Evolutionary conservation across 2,113 vertebrate species (phyloP), one percentile per base, ranked within the genome.

Genomic region (Tapirus terrestris): DNA sequence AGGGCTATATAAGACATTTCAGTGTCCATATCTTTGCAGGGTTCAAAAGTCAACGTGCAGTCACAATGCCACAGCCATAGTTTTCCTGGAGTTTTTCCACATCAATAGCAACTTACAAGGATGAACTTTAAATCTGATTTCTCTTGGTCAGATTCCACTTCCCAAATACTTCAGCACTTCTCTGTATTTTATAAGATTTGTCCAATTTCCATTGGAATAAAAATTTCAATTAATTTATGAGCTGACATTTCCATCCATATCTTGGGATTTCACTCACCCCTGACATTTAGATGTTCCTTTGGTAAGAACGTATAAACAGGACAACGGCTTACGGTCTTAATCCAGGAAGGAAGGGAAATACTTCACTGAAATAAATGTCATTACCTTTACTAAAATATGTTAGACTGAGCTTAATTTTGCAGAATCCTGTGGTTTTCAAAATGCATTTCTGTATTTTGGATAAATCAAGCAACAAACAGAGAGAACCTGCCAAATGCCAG

Each of bases 221-320:
- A 82, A 91, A 51, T 95, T 80, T 70, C 72, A 76, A 0, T 93
- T 43, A 84, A 68, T 80, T 68, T 91, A 9, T 58, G 92, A 80
- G 60, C 61, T 93, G 90, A 89, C 33, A 91, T 95, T 95, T 97
- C 82, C 72, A 89, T 68, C 67, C 73, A 16, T 90, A 65, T 14
- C 53, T 79, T 86, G 60, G 63, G 51, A 67, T 92, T 89, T 82
- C n/a, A 29, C 14, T 95, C n/a, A 53, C 72, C 36, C 65, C 82
- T 94, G 93, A 94, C 72, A 95, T 94, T 97, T 93, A 84, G 43
- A 45, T 85, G 65, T 81, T 68, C 45, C 82, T 91, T 96, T 56
- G 31, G 27, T 91, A 67, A 89, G 65, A 91, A 80, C 70, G 81
- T 36, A 0, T 1, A 61, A 56, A 53, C 23, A 80, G 68, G 33